Conservation (phyloP, 2,888 invertebrate species). For the Zygogramma bicolorata region DNA sequence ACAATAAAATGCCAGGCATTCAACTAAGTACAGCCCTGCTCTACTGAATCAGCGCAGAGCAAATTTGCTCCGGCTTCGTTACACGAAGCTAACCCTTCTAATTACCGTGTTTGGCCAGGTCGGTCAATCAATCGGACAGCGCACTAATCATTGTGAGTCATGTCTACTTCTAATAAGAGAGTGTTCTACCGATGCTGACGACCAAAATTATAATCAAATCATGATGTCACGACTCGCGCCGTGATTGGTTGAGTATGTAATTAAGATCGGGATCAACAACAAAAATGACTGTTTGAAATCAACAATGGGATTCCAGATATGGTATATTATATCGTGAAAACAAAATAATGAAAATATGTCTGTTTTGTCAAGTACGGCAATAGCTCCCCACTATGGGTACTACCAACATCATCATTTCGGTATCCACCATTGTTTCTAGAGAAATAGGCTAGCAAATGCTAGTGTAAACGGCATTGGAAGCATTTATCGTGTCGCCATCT, state of each 20-base stretch:
- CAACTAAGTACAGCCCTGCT: background rate
- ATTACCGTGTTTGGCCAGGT: background rate
- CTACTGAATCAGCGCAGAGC: background rate
- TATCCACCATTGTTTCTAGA: no score
- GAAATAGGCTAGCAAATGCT: no score
- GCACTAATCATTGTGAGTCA: slow-evolving; percentile 7
- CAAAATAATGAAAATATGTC: no score
- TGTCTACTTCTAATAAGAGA: slow-evolving; percentile 5
- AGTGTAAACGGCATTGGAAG: no score
- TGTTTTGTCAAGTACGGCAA: no score
- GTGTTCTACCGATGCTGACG: background rate
- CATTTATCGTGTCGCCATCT: no score
- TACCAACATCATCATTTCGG: no score
- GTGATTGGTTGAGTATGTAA: background rate
- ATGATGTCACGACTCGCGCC: background rate
- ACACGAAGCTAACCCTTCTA: background rate
- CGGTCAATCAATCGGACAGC: slow-evolving; percentile 2
- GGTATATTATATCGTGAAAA: no score
- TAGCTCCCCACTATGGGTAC: no score
- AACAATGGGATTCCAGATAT: no score
- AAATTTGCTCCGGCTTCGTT: slow-evolving; percentile 2
- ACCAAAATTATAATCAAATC: background rate
- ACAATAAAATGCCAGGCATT: background rate
- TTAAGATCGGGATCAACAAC: no score
- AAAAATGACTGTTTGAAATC: no score